These are phyloP conservation scores for Lamprotornis superbus DNA, from an alignment of 2,113 vertebrate species.

Conservation along the genomic window DNA sequence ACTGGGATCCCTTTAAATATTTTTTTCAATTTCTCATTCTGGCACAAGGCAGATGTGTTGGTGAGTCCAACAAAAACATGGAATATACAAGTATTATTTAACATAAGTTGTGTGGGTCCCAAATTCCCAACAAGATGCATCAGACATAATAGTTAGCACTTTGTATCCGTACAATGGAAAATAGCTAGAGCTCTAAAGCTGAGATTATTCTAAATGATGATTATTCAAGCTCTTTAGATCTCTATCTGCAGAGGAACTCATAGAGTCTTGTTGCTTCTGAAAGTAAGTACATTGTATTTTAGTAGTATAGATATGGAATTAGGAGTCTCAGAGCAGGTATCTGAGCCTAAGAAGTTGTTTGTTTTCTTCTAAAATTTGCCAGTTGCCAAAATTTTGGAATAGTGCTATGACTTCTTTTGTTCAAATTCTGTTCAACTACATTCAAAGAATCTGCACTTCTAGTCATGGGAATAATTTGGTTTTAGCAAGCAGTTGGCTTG, in stretches of 20 bases:
- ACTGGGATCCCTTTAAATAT: constrained; percentile 5
- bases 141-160: neutral
- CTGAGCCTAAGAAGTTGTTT: neutral
- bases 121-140: constrained; percentile 54
- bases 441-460: neutral
- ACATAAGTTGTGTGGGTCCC: constrained; percentile 31
- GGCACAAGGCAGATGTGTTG: constrained; percentile 5
- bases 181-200: constrained; percentile 26
- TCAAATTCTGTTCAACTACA: neutral
- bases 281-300: neutral
- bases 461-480: constrained; percentile 33
- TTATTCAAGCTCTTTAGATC: constrained; percentile 3
- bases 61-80: constrained; percentile 64
- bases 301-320: neutral
- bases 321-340: neutral
- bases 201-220: constrained; percentile 27
- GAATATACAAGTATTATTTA: constrained; percentile 66
- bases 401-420: neutral
- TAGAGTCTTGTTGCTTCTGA: neutral
- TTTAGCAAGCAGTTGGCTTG: neutral
- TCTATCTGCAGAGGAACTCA: neutral
- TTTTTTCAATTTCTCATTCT: constrained; percentile 36
- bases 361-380: neutral
- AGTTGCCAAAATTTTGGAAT: neutral
- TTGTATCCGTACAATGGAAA: constrained; percentile 15